Conservation (phyloP, 2,113 vertebrate genomes). For the Myxocyprinus asiaticus region DNA sequence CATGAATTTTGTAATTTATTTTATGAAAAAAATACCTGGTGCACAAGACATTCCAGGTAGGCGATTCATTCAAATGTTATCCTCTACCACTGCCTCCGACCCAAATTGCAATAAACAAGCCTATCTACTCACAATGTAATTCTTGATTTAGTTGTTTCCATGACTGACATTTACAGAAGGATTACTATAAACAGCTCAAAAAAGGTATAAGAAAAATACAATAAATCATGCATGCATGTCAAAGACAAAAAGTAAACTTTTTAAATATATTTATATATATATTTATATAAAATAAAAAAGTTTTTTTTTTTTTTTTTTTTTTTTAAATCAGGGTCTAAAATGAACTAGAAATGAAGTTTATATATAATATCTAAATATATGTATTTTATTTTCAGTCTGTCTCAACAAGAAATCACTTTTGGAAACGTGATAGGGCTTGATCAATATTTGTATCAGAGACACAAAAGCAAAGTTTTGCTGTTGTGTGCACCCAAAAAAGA, state of each 20-base stretch:
- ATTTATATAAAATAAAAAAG: slow-evolving; percentile 64
- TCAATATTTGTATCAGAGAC: slow-evolving; percentile 17
- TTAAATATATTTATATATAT: slow-evolving; percentile 68
- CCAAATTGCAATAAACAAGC: slow-evolving; percentile 78
- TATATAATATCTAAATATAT: slow-evolving; percentile 39
- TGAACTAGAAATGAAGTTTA: slow-evolving; percentile 38
- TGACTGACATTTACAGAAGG: slow-evolving; percentile 82
- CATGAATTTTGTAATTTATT: slow-evolving; percentile 49
- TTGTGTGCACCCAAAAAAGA: slow-evolving; percentile 22
- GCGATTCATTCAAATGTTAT: slow-evolving; percentile 78
- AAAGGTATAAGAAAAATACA: slow-evolving; percentile 76
- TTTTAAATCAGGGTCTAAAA: slow-evolving; percentile 46
- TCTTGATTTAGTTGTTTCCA: slow-evolving; percentile 57
- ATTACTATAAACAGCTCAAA: slow-evolving; percentile 83
- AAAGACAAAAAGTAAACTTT: slow-evolving; percentile 79
- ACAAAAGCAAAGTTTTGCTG: background rate
- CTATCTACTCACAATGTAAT: slow-evolving; percentile 80
- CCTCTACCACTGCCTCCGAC: slow-evolving; percentile 63
- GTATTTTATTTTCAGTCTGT: slow-evolving; percentile 37
- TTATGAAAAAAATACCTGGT: slow-evolving; percentile 61
- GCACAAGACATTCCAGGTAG: slow-evolving; percentile 70
- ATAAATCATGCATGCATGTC: slow-evolving; percentile 82
- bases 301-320: slow-evolving; percentile 46
- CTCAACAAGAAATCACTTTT: slow-evolving; percentile 40
- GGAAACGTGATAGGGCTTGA: slow-evolving; percentile 42